Evolutionary conservation across 2,797 vertebrate species (phyloP).

Genomic region (Gymnoscopelus braueri): DNA sequence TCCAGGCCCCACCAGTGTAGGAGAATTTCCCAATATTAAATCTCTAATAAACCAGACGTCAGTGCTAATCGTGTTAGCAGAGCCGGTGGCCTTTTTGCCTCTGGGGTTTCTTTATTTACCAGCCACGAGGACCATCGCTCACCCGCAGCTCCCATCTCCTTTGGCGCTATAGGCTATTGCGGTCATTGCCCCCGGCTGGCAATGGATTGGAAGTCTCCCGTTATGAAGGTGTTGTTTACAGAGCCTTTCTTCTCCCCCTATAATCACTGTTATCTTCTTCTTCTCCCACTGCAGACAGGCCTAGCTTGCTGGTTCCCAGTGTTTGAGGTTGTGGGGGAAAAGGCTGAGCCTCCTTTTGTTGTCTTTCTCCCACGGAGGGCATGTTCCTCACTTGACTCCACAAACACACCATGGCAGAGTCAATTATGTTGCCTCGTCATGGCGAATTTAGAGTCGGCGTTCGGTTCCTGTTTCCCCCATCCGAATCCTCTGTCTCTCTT

Average conservation of each 20-base stretch:
- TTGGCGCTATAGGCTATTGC: slow-evolving; percentile 33
- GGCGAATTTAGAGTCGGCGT: slow-evolving; percentile 2
- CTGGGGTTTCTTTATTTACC: slow-evolving; percentile 16
- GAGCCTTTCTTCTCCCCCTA: not conserved
- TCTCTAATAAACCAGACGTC: slow-evolving; percentile 46
- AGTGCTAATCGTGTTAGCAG: slow-evolving; percentile 31
- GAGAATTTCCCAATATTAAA: slow-evolving; percentile 29
- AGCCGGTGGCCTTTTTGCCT: slow-evolving; percentile 10
- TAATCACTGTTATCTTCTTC: slow-evolving; percentile 27
- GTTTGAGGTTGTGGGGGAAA: not conserved
- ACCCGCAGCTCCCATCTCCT: slow-evolving; percentile 26
- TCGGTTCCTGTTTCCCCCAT: slow-evolving; percentile 30
- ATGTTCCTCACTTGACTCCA: slow-evolving; percentile 9
- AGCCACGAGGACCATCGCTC: not conserved
- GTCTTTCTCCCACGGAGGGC: not conserved
- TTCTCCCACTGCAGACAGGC: not conserved
- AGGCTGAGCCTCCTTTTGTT: not conserved
- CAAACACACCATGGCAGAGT: slow-evolving; percentile 14
- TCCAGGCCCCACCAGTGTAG: not conserved
- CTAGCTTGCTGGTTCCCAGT: slow-evolving; percentile 5
- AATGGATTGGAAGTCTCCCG: slow-evolving; percentile 27
- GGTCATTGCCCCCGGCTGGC: slow-evolving; percentile 14
- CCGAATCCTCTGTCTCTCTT: slow-evolving; percentile 15
- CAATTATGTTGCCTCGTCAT: slow-evolving; percentile 18
- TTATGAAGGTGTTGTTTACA: slow-evolving; percentile 34